These are phyloP conservation scores for Rynchops niger DNA, from an alignment of 2,113 vertebrate genomes.

Conservation along the genomic window DNA sequence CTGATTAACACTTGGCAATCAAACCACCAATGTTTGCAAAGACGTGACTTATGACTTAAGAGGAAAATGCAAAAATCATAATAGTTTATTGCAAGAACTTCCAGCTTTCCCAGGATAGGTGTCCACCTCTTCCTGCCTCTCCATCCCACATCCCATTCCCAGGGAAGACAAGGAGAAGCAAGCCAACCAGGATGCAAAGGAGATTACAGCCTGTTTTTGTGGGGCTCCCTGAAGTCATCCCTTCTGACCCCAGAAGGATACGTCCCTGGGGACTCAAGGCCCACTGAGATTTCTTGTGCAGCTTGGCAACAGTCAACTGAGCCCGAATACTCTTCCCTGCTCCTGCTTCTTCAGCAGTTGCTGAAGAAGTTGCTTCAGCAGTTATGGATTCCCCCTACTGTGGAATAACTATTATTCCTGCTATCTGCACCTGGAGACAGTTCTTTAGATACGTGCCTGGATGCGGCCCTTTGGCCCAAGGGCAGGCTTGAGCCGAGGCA, in stretches of 20 bases:
- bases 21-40: not conserved
- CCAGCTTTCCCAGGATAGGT: not conserved
- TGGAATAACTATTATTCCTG: not conserved
- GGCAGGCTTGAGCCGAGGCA: not conserved
- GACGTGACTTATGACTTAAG: not conserved
- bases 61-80: not conserved
- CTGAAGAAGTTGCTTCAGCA: no score
- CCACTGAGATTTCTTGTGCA: not conserved
- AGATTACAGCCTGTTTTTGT: not conserved
- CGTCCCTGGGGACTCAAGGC: fast-evolving
- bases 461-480: not conserved
- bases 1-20: not conserved
- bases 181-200: not conserved
- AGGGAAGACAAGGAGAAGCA: not conserved
- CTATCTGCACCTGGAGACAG: not conserved
- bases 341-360: not conserved
- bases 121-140: not conserved
- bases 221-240: not conserved
- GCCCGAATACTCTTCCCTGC: not conserved
- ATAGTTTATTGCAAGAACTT: not conserved
- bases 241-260: not conserved
- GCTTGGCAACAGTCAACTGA: not conserved
- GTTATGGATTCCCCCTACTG: not conserved
- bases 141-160: not conserved
- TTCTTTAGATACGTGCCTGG: not conserved